Evolutionary conservation across 2,797 vertebrate species (phyloP).

Genomic region (Petrocephalus sullivani): DNA sequence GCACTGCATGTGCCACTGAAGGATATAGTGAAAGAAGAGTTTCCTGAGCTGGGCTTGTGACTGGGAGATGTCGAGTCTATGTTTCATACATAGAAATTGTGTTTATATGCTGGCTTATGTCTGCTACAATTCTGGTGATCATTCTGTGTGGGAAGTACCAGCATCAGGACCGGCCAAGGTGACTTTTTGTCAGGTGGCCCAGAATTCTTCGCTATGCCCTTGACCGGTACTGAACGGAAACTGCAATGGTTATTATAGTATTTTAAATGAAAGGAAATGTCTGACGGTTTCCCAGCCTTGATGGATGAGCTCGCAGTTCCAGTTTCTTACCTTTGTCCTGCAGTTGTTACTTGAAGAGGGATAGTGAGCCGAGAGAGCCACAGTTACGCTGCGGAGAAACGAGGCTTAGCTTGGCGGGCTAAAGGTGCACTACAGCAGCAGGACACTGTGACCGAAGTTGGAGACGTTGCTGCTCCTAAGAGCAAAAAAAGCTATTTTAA

Average conservation of each 20-base stretch:
- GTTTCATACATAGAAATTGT: background rate
- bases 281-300: background rate
- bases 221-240: background rate
- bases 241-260: background rate
- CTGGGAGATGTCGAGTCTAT: background rate
- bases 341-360: background rate
- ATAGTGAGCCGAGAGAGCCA: background rate
- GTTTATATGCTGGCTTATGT: background rate
- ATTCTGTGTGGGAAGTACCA: background rate
- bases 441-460: background rate
- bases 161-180: background rate
- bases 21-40: background rate
- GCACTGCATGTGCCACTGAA: background rate
- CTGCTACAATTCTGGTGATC: background rate
- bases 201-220: background rate
- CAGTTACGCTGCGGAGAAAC: background rate
- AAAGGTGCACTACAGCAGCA: background rate
- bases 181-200: background rate
- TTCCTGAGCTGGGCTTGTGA: background rate
- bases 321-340: background rate
- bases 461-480: background rate
- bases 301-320: background rate
- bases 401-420: background rate
- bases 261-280: conserved; percentile 1
- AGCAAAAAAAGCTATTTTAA: background rate